Conservation (phyloP, 2,113 vertebrate species). For the Ciconia boyciana region DNA sequence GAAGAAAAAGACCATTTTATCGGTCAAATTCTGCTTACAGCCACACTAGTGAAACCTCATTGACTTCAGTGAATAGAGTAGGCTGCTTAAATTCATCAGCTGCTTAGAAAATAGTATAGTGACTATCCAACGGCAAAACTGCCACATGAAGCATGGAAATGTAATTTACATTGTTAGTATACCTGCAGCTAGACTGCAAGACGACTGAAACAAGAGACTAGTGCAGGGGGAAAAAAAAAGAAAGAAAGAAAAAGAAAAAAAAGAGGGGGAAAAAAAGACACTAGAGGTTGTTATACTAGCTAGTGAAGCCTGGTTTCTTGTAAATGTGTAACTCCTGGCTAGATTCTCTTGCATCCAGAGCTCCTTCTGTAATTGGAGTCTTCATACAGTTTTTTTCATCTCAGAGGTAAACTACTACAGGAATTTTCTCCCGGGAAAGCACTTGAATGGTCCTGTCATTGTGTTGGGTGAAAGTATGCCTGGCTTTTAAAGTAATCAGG, state of each 20-base stretch:
- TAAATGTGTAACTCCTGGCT: not conserved
- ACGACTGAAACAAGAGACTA: not conserved
- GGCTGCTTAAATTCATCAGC: not conserved
- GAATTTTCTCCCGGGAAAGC: not conserved
- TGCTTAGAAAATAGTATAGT: not conserved
- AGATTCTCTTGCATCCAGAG: not conserved
- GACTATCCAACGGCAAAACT: not conserved
- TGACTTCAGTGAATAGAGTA: not conserved
- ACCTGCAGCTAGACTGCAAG: not conserved
- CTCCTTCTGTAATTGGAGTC: not conserved
- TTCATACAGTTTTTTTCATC: not conserved
- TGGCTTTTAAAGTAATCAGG: not conserved
- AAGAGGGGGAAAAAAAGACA: accelerated
- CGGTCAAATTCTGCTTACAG: not conserved
- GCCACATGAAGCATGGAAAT: not conserved
- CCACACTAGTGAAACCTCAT: not conserved
- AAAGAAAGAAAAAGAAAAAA: not conserved
- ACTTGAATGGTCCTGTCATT: not conserved
- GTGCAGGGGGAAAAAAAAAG: not conserved
- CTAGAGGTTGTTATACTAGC: not conserved
- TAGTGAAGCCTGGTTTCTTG: not conserved
- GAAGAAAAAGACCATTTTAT: slow-evolving; percentile 4
- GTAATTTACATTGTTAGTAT: not conserved
- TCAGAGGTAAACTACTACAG: not conserved
- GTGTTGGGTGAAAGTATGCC: not conserved